phyloP scores from a whole-genome alignment of 2,113 vertebrate species.

The Hymenochirus boettgeri region DNA sequence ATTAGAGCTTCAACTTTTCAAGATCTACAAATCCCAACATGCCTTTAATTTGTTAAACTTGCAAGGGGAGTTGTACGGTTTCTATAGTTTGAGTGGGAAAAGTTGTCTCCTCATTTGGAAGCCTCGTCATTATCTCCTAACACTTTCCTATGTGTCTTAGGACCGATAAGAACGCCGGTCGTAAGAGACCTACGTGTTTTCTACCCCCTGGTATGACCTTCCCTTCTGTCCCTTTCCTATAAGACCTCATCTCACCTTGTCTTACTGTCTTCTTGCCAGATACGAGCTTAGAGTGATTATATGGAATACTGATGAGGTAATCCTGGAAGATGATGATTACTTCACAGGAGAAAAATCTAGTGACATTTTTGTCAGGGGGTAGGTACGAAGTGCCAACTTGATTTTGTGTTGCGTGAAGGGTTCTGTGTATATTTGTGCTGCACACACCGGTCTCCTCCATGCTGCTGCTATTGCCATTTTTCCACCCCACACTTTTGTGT shows the following conservation, averaged over 20 bases:
- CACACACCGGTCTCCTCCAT: slow-evolving; percentile 23
- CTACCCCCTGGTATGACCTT: too few relatives aligned
- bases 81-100: too few relatives aligned
- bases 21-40: too few relatives aligned
- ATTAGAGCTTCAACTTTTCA: too few relatives aligned
- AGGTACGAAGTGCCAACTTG: slow-evolving; percentile 56
- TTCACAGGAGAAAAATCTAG: slow-evolving; percentile 99
- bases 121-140: too few relatives aligned
- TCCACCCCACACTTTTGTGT: slow-evolving; percentile 38
- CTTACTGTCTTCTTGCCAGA: slow-evolving; percentile 69
- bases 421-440: slow-evolving; percentile 30
- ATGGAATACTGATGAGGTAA: slow-evolving; percentile 98
- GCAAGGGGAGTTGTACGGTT: too few relatives aligned
- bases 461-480: slow-evolving; percentile 26
- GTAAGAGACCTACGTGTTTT: too few relatives aligned
- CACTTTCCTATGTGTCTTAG: too few relatives aligned
- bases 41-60: too few relatives aligned
- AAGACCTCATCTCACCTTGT: slow-evolving; percentile 41
- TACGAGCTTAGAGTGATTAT: slow-evolving; percentile 97
- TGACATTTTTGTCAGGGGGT: slow-evolving; percentile 98
- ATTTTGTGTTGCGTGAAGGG: slow-evolving; percentile 36
- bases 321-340: slow-evolving; percentile 97
- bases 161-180: too few relatives aligned
- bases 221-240: too few relatives aligned
- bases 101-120: too few relatives aligned